A percentile compares a stretch with the other conserved stretches of the same genome.
phyloP scores from a whole-genome alignment of 2,797 vertebrate genomes.

The Sebastes hubbsi region DNA sequence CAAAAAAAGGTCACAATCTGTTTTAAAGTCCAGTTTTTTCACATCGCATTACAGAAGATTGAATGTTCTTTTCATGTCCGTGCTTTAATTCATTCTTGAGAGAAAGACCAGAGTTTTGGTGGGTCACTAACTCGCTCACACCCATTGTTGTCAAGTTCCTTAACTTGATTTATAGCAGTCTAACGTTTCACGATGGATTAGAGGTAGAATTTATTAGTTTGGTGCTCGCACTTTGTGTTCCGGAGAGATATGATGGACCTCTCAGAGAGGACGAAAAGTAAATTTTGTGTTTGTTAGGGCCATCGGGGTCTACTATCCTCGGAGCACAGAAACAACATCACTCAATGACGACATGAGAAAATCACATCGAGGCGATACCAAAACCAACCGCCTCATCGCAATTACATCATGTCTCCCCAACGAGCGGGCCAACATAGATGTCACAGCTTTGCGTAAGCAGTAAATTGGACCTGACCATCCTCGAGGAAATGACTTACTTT shows the following conservation, averaged over 20 bases:
- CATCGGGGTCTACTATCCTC: slow-evolving; percentile 33
- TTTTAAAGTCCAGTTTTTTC: not conserved
- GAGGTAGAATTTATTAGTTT: slow-evolving; percentile 64
- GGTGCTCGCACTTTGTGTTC: slow-evolving; percentile 58
- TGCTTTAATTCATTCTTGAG: slow-evolving; percentile 37
- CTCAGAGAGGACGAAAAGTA: slow-evolving; percentile 37
- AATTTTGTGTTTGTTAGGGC: slow-evolving; percentile 53
- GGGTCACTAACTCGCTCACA: slow-evolving; percentile 49
- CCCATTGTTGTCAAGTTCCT: slow-evolving; percentile 63
- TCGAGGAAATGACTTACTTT: slow-evolving; percentile 36
- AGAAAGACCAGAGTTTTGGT: slow-evolving; percentile 33
- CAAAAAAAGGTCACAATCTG: not conserved
- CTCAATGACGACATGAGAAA: slow-evolving; percentile 58
- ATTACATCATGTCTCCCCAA: slow-evolving; percentile 45
- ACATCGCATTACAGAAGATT: not conserved
- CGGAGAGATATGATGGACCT: slow-evolving; percentile 49
- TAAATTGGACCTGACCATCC: slow-evolving; percentile 31
- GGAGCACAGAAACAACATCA: slow-evolving; percentile 45
- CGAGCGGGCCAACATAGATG: slow-evolving; percentile 12
- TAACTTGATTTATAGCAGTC: slow-evolving; percentile 61
- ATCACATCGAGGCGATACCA: slow-evolving; percentile 58
- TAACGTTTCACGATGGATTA: slow-evolving; percentile 64
- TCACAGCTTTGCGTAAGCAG: slow-evolving; percentile 43
- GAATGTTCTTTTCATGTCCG: not conserved
- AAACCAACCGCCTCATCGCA: slow-evolving; percentile 51